These are phyloP conservation scores for Chaetodon trifascialis DNA, from an alignment of 2,113 vertebrate genomes.

Conservation along the genomic window DNA sequence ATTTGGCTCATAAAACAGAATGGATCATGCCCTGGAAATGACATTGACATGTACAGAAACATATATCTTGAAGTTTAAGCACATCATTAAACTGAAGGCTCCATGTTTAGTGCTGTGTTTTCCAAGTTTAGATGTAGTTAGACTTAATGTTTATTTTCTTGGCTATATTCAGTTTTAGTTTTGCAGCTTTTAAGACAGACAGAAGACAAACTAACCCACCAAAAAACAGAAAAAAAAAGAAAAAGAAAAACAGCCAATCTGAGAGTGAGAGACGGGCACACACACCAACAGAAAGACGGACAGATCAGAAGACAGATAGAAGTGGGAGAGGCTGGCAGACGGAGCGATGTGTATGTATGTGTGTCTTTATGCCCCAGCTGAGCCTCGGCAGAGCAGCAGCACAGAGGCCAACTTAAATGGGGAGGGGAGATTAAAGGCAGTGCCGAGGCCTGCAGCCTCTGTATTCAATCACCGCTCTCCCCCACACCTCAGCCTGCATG, in stretches of 20 bases:
- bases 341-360: conserved; percentile 77
- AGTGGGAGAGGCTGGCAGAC: conserved; percentile 57
- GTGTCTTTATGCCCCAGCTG: conserved; percentile 93
- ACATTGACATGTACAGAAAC: conserved; percentile 19
- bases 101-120: neutral
- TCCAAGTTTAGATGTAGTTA: no score
- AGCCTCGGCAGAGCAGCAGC: conserved; percentile 85
- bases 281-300: conserved; percentile 41
- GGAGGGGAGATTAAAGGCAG: conserved; percentile 92
- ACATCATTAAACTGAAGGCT: neutral
- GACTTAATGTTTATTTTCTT: neutral
- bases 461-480: conserved; percentile 92
- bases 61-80: conserved; percentile 22
- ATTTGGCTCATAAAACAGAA: conserved; percentile 52
- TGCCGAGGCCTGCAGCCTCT: conserved; percentile 85
- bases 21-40: conserved; percentile 27
- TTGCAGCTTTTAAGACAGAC: neutral
- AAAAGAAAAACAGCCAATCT: neutral
- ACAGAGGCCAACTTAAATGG: conserved; percentile 87
- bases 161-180: conserved; percentile 2
- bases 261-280: conserved; percentile 29
- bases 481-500: conserved; percentile 89
- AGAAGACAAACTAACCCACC: neutral
- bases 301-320: conserved; percentile 63
- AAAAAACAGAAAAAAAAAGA: neutral